A percentile compares a stretch with the other conserved stretches of the same genome.
These are phyloP conservation scores for Caenorhabditis brenneri DNA, from an alignment of 1,140 invertebrate genomes.

Conservation along the genomic window DNA sequence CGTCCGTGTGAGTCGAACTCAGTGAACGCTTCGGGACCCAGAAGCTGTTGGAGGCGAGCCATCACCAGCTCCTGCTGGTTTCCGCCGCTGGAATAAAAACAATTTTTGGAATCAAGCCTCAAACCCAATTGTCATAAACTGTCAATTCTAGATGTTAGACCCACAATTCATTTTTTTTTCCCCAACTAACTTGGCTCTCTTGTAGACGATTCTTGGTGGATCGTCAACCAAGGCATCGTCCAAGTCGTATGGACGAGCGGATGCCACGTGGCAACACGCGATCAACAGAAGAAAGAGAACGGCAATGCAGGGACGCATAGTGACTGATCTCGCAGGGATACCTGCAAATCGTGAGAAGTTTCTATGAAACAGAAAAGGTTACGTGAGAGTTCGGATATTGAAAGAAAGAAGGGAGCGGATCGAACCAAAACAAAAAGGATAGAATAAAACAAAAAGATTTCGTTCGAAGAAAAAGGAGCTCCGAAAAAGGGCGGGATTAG, in stretches of 20 bases:
- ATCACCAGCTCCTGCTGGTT: constrained; percentile 27
- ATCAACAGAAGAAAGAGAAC: constrained; percentile 21
- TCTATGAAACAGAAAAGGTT: not conserved
- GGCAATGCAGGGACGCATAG: not conserved
- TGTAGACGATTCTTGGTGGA: not conserved
- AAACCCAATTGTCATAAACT: no score
- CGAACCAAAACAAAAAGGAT: not conserved
- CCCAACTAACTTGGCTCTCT: not conserved
- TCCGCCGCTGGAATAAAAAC: not conserved
- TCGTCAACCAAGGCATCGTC: not conserved
- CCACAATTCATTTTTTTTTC: not conserved
- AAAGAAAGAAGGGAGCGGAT: not conserved
- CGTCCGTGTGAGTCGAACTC: constrained; percentile 13
- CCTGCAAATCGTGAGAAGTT: not conserved
- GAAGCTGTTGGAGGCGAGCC: constrained; percentile 23
- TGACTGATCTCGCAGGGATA: constrained; percentile 12
- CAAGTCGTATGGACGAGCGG: not conserved
- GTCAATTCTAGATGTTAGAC: no score
- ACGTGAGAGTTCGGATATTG: not conserved
- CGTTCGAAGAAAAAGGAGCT: not conserved
- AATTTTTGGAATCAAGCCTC: no score
- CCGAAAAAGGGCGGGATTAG: constrained; percentile 15
- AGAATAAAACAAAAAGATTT: not conserved
- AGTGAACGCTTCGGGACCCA: not conserved
- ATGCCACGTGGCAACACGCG: not conserved